phyloP scores from a whole-genome alignment of 2,797 vertebrate genomes.

The Crocodylus rhombifer region DNA sequence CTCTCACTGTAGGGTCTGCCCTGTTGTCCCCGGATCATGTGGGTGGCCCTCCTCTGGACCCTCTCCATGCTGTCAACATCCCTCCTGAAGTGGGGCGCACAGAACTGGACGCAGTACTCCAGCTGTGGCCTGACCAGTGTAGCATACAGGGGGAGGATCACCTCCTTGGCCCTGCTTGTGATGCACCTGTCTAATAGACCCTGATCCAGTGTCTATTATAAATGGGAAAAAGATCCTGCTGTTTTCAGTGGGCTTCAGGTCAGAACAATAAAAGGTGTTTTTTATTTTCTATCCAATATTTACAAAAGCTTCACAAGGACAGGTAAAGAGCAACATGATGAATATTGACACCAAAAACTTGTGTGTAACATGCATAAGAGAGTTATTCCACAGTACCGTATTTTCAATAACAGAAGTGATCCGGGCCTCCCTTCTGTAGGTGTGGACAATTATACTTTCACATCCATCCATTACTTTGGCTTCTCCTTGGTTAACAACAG shows the following conservation, averaged over 20 bases:
- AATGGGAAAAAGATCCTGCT: not conserved
- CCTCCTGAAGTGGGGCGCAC: too few relatives aligned
- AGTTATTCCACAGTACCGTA: slow-evolving; percentile 82
- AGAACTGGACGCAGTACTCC: too few relatives aligned
- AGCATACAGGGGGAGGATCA: too few relatives aligned
- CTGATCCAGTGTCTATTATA: not conserved
- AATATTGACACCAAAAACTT: not conserved
- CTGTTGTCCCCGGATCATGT: too few relatives aligned
- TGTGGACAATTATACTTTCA: slow-evolving; percentile 86
- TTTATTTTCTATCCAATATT: not conserved
- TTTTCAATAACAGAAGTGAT: slow-evolving; percentile 92
- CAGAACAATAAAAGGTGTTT: not conserved
- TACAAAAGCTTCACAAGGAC: not conserved
- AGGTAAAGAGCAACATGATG: fast-evolving
- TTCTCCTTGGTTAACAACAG: slow-evolving; percentile 83
- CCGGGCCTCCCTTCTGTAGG: slow-evolving; percentile 83
- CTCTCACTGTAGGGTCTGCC: too few relatives aligned
- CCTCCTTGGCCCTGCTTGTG: too few relatives aligned
- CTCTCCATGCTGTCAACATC: too few relatives aligned
- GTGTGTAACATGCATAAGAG: not conserved
- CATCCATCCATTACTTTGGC: slow-evolving; percentile 84
- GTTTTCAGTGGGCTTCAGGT: not conserved
- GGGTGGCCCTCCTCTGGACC: too few relatives aligned
- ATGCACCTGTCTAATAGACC: too few relatives aligned
- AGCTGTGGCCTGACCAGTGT: too few relatives aligned